These are phyloP conservation scores for Thelaira solivaga DNA, from an alignment of 2,888 invertebrate species.

Conservation along the genomic window DNA sequence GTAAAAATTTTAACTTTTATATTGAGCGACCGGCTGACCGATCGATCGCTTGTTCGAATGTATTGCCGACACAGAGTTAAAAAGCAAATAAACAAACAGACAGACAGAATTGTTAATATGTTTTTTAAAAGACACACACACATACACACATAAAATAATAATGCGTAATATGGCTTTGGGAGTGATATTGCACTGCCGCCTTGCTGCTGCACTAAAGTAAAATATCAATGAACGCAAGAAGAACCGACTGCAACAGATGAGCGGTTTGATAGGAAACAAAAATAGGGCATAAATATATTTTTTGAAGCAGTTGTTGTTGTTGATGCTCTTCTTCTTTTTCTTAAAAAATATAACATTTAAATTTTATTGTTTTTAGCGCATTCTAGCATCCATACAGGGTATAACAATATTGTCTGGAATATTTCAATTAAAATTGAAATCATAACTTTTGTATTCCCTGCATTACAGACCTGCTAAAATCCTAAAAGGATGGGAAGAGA, in stretches of 20 bases:
- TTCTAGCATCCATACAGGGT: too few relatives aligned
- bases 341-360: too few relatives aligned
- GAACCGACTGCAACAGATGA: conserved; percentile 8
- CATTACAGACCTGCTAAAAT: too few relatives aligned
- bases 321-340: too few relatives aligned
- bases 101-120: not conserved
- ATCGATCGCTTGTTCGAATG: not conserved
- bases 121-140: not conserved
- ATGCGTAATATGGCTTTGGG: not conserved
- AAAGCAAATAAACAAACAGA: too few relatives aligned
- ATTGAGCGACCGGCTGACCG: not conserved
- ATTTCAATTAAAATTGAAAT: too few relatives aligned
- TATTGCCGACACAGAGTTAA: not conserved
- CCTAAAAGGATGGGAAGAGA: too few relatives aligned
- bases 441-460: too few relatives aligned
- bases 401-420: too few relatives aligned
- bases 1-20: not conserved
- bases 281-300: not conserved
- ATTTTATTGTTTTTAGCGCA: too few relatives aligned
- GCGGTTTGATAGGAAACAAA: not conserved
- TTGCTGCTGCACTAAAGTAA: not conserved
- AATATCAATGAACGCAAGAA: not conserved
- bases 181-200: not conserved
- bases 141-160: not conserved
- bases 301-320: not conserved